Evolutionary conservation across 1,140 invertebrate species (phyloP).

Genomic region (Aradophagus sp.): DNA sequence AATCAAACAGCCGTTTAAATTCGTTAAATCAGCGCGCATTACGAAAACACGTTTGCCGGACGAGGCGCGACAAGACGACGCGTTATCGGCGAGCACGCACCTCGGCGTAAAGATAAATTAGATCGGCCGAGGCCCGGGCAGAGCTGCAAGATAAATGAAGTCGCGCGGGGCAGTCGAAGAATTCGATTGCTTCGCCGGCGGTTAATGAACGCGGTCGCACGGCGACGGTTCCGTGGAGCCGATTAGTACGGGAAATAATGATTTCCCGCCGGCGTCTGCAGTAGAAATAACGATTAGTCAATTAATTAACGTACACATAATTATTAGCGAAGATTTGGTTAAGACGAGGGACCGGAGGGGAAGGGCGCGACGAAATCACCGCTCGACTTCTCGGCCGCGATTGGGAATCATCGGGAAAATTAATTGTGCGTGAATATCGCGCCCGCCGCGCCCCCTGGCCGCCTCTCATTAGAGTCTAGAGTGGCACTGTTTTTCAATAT

Average conservation of each 20-base stretch:
- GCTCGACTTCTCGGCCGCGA: constrained; percentile 63
- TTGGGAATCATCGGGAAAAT: constrained; percentile 72
- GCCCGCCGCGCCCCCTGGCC: constrained; percentile 34
- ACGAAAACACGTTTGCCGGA: too few species aligned
- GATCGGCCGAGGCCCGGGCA: constrained; percentile 25
- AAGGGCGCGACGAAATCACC: constrained; percentile 23
- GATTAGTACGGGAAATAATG: constrained; percentile 67
- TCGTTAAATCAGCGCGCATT: too few species aligned
- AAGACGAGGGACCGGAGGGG: too few species aligned
- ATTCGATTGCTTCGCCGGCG: constrained; percentile 38
- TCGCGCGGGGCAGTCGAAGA: constrained; percentile 44
- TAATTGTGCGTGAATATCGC: constrained; percentile 74
- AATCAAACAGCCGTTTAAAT: too few species aligned
- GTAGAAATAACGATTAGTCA: constrained; percentile 73
- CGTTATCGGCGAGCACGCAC: constrained; percentile 6
- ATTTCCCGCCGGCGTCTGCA: constrained; percentile 59
- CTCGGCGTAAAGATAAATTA: constrained; percentile 35
- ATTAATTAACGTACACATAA: constrained; percentile 74
- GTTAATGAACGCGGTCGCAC: constrained; percentile 59
- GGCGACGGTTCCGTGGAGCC: constrained; percentile 41
- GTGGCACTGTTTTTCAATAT: constrained; percentile 61
- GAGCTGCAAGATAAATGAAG: constrained; percentile 41
- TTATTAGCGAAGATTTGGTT: constrained; percentile 69
- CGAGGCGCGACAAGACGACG: constrained; percentile 15
- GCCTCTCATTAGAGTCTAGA: constrained; percentile 51